These are phyloP conservation scores for Cherax quadricarinatus DNA, from an alignment of 1,140 invertebrate genomes.

Conservation along the genomic window DNA sequence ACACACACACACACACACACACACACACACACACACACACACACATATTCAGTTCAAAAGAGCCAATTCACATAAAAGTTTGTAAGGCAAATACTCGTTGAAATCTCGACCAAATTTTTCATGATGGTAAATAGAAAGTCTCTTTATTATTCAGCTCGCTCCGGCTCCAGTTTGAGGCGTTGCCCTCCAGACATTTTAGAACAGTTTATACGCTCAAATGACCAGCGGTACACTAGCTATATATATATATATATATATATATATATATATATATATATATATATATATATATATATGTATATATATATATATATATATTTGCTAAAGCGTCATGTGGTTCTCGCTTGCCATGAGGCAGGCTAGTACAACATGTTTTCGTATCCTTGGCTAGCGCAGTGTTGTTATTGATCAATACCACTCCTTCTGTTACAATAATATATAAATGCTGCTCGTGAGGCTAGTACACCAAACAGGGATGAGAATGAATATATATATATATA, in stretches of 20 bases:
- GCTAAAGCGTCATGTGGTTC: no score
- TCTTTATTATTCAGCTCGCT: not conserved
- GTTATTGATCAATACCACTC: no score
- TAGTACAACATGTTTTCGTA: no score
- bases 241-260: not conserved
- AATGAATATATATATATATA: not conserved
- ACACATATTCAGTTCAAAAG: not conserved
- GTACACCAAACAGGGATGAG: no score
- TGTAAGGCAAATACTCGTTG: conserved; percentile 7
- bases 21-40: not conserved
- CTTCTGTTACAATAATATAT: no score
- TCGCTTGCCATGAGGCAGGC: no score
- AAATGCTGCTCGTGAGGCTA: no score
- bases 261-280: no score
- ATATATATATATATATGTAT: no score
- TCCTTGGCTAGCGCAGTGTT: no score
- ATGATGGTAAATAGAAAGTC: conserved; percentile 1
- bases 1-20: not conserved
- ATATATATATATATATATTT: no score
- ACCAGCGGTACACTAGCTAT: not conserved
- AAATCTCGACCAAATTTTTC: conserved; percentile 11
- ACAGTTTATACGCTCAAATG: not conserved
- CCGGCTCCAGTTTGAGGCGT: not conserved
- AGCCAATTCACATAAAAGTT: conserved; percentile 6
- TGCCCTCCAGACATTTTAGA: not conserved